phyloP scores from a whole-genome alignment of 2,797 vertebrate genomes.

The Lepus townsendii region DNA sequence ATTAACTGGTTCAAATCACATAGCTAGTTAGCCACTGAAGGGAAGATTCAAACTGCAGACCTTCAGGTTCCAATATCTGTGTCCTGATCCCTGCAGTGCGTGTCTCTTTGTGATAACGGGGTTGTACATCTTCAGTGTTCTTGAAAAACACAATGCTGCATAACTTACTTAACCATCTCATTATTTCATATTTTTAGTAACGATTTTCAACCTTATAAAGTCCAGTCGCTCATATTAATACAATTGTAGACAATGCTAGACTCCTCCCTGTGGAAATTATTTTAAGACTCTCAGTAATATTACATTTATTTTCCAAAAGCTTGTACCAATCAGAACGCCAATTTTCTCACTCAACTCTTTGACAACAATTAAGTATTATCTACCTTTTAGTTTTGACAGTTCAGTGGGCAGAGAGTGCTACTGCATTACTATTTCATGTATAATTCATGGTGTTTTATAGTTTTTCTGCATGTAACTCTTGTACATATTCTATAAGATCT shows the following conservation, averaged over 20 bases:
- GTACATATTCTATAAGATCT: not conserved
- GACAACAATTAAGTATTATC: not conserved
- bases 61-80: not conserved
- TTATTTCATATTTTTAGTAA: not conserved
- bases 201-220: not conserved
- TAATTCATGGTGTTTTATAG: not conserved
- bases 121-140: accelerated
- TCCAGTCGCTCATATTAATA: too few species aligned
- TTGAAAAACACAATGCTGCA: not conserved
- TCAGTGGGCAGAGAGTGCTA: not conserved
- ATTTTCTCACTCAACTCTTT: not conserved
- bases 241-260: not conserved
- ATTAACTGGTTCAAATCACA: not conserved
- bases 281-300: not conserved
- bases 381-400: not conserved
- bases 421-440: accelerated
- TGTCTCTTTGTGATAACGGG: accelerated
- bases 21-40: too few species aligned
- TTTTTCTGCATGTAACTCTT: not conserved
- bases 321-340: not conserved
- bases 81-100: accelerated
- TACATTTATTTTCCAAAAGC: not conserved
- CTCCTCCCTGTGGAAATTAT: not conserved
- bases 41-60: not conserved
- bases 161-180: too few species aligned